phyloP scores from a whole-genome alignment of 2,113 vertebrate genomes.

The Jaculus jaculus region DNA sequence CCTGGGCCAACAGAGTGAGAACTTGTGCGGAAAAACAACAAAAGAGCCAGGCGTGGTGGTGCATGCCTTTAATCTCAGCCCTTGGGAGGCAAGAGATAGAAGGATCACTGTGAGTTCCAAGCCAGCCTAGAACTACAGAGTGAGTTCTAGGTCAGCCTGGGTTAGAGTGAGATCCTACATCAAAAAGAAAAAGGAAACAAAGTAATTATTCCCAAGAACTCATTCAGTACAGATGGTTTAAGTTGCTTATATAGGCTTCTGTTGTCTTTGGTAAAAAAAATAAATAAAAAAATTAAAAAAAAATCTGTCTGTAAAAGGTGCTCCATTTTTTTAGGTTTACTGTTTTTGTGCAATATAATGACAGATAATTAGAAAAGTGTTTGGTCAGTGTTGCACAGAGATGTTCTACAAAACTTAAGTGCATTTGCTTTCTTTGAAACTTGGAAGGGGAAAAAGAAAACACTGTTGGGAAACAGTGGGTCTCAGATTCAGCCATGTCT shows the following conservation, averaged over 20 bases:
- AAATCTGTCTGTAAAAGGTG: background rate
- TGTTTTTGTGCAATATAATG: background rate
- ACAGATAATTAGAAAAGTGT: constrained; percentile 26
- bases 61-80: background rate
- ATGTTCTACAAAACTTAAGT: constrained; percentile 60
- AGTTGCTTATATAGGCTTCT: background rate
- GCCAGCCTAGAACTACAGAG: background rate
- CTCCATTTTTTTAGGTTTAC: background rate
- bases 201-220: background rate
- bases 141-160: background rate
- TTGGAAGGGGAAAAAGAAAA: background rate
- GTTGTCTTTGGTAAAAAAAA: background rate
- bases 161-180: background rate
- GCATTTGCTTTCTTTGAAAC: constrained; percentile 75
- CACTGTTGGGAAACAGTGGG: constrained; percentile 63
- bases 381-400: background rate
- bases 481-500: constrained; percentile 77
- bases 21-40: too few species aligned
- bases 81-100: background rate
- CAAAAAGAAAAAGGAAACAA: background rate
- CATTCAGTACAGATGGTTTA: background rate
- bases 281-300: too few species aligned
- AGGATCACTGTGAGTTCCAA: background rate
- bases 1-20: too few species aligned
- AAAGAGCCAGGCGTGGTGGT: background rate